Evolutionary conservation across 2,113 vertebrate genomes (phyloP), one percentile per base, ranked within the genome.

Genomic region (Furnarius figulus): DNA sequence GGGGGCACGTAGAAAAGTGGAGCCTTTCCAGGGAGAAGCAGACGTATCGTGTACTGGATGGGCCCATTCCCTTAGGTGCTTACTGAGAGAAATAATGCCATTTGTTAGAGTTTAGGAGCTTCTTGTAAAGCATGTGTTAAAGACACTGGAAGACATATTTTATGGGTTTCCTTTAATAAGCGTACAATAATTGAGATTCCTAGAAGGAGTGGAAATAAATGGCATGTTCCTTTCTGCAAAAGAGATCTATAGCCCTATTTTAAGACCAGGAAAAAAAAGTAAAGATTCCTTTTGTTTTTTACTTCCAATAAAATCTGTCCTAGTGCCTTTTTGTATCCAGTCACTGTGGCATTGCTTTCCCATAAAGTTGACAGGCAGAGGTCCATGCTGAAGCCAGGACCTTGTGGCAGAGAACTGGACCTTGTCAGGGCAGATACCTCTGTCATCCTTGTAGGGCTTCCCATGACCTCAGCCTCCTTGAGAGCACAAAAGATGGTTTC

Each of bases 161-260:
- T 97, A 95, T 92, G 94, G 83, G 90, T 92, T 97, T 97, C 91
- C 95, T 97, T 97, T 97, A 97, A 98, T 98, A 97, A 98, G 94
- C 49, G 18, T 95, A 91, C 95, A 89, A 88, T 96, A 95, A 97
- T 94, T 96, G 95, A 96, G 96, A 94, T 97, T 97, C 96, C 92
- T 94, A 97, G 95, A 92, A 96, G 92, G 93, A 97, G 68, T 90
- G 95, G 95, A 97, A 96, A 96, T 96, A 97, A 96, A 97, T 85
- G 84, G 37, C 88, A 28, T 62, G 63, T 80, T 94, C 44, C 83
- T 77, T 89, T 80, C 75, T 94, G 91, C 92, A 83, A 84, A 76
- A 95, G 72, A 95, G 72, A 93, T 81, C 75, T 93, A 52, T 44
- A 81, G 65, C 24, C 59, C 62, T 83, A 33, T 59, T 91, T 78